A percentile compares a stretch with the other conserved stretches of the same genome.
Conservation (phyloP, 2,113 vertebrate species). For the Danionella cerebrum region DNA sequence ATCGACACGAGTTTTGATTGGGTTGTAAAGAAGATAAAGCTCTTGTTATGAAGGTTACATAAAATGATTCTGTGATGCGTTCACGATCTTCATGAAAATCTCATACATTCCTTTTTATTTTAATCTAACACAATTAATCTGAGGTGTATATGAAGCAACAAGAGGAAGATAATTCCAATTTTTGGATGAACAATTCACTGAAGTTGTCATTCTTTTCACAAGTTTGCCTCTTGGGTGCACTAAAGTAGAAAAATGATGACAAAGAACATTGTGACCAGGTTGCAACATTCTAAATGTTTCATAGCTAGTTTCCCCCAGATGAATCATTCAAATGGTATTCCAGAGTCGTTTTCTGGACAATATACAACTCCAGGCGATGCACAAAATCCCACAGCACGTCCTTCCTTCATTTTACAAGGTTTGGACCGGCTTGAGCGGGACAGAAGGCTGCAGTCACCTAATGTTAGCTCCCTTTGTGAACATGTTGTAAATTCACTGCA, state of each 20-base stretch:
- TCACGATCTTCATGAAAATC: too few species aligned
- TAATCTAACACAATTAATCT: too few species aligned
- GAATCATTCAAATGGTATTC: background rate
- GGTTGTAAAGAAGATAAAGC: too few species aligned
- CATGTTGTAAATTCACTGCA: background rate
- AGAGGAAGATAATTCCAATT: too few species aligned
- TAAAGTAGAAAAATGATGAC: background rate
- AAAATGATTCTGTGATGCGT: too few species aligned
- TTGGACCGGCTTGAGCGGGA: background rate
- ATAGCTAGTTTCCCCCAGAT: background rate
- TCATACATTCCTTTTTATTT: too few species aligned
- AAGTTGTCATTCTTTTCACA: background rate
- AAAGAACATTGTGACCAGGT: background rate
- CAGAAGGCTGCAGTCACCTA: background rate
- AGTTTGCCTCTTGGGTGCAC: slow-evolving; percentile 21
- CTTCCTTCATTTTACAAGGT: background rate
- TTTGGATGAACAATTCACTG: too few species aligned
- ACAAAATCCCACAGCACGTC: slow-evolving; percentile 3
- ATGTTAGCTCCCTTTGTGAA: background rate
- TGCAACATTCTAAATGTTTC: background rate
- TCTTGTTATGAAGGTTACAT: too few species aligned
- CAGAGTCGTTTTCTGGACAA: background rate
- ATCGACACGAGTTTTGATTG: too few species aligned
- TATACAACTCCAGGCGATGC: slow-evolving; percentile 5
- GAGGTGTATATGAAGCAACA: too few species aligned